phyloP scores from a whole-genome alignment of 2,113 vertebrate genomes.

The Recurvirostra avosetta region DNA sequence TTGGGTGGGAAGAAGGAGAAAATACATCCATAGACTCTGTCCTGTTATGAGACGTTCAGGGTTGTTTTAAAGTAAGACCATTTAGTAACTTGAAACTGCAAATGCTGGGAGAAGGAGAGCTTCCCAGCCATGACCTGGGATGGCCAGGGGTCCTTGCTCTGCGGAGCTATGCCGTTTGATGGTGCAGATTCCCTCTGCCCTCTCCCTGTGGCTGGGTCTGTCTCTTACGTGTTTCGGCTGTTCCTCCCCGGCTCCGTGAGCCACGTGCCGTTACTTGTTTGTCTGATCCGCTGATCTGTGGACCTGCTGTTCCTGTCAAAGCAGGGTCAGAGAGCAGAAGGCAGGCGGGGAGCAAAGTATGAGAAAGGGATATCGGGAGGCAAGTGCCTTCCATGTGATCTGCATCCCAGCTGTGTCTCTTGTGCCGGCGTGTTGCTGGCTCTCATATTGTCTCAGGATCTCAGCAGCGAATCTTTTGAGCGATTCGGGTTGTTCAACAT shows the following conservation, averaged over 20 bases:
- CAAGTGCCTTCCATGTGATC: background rate
- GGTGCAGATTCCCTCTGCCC: too few species aligned
- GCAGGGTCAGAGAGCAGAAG: background rate
- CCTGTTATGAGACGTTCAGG: background rate
- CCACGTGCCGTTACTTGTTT: background rate
- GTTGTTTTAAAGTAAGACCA: background rate
- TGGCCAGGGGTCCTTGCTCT: background rate
- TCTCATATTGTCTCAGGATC: background rate
- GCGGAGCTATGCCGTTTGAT: accelerated
- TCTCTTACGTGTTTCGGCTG: background rate
- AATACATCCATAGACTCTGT: background rate
- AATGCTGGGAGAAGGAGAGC: background rate
- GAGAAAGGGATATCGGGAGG: background rate
- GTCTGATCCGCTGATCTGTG: background rate
- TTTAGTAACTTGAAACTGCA: background rate
- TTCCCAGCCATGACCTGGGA: background rate
- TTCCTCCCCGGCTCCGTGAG: background rate
- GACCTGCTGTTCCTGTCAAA: background rate
- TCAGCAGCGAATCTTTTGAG: accelerated
- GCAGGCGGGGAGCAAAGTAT: background rate
- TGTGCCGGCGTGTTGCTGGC: background rate
- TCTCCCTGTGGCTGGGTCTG: background rate
- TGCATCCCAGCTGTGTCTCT: background rate
- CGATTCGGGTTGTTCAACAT: accelerated
- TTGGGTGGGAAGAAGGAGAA: background rate